A percentile compares a stretch with the other conserved stretches of the same genome.
Evolutionary conservation across 2,888 invertebrate genomes (phyloP).

Genomic region (Patella caerulea): DNA sequence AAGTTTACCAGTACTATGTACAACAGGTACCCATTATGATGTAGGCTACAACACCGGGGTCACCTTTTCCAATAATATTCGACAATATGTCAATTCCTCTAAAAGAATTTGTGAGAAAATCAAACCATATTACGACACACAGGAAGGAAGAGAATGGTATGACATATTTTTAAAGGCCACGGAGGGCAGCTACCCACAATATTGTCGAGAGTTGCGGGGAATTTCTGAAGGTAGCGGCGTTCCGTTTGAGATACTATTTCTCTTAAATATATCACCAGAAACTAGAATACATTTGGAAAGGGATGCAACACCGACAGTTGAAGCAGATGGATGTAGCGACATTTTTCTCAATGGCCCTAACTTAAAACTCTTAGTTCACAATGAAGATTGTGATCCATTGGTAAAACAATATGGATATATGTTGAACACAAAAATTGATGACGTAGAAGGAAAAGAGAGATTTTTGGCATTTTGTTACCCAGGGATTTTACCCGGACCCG

Average conservation of each 20-base stretch:
- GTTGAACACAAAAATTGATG: slow-evolving; percentile 18
- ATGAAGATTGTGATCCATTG: slow-evolving; percentile 23
- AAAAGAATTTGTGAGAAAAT: slow-evolving; percentile 11
- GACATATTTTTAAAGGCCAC: slow-evolving; percentile 16
- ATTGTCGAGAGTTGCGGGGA: slow-evolving; percentile 24
- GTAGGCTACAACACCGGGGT: slow-evolving; percentile 25
- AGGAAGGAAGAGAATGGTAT: slow-evolving; percentile 21
- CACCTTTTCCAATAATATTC: slow-evolving; percentile 18
- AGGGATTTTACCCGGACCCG: slow-evolving; percentile 14
- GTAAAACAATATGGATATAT: slow-evolving; percentile 20
- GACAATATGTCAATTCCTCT: slow-evolving; percentile 11
- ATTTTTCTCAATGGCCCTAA: slow-evolving; percentile 25
- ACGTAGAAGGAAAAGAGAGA: slow-evolving; percentile 16
- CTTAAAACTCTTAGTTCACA: slow-evolving; percentile 26
- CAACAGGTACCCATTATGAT: slow-evolving; percentile 26
- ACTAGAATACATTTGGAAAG: slow-evolving; percentile 1
- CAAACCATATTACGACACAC: slow-evolving; percentile 24
- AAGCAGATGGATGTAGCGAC: slow-evolving; percentile 22
- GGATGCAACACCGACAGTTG: background rate
- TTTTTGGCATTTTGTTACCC: slow-evolving; percentile 21
- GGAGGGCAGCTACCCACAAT: slow-evolving; percentile 23
- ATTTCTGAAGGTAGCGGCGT: slow-evolving; percentile 23
- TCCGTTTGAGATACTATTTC: slow-evolving; percentile 26
- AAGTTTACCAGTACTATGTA: slow-evolving; percentile 16
- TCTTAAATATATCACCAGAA: slow-evolving; percentile 20